phyloP scores from a whole-genome alignment of 2,113 vertebrate species.

The Ameiurus melas region DNA sequence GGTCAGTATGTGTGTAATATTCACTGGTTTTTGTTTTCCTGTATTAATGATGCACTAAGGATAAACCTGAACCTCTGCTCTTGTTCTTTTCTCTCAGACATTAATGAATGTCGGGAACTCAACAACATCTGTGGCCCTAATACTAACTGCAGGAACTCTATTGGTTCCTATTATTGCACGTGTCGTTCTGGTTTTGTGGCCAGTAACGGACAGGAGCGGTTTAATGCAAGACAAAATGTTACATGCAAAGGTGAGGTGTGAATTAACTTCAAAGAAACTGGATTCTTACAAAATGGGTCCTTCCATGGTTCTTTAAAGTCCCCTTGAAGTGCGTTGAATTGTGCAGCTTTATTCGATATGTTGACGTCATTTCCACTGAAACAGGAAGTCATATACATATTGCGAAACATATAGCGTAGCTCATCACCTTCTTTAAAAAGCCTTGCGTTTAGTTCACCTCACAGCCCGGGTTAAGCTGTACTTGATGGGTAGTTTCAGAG shows the following conservation, averaged over 20 bases:
- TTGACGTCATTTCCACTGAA: no score
- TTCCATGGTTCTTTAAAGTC: no score
- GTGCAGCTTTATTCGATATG: no score
- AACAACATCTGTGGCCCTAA: slow-evolving; percentile 48
- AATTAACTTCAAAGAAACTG: no score
- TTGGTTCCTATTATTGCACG: slow-evolving; percentile 51
- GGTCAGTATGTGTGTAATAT: slow-evolving; percentile 51
- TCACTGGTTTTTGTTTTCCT: not conserved
- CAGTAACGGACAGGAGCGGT: not conserved
- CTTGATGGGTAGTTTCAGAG: no score
- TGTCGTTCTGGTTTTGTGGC: slow-evolving; percentile 59
- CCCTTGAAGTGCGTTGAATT: no score
- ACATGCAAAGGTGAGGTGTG: slow-evolving; percentile 59
- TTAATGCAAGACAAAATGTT: not conserved
- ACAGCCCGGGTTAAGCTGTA: no score
- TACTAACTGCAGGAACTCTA: accelerated
- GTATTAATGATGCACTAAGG: not conserved
- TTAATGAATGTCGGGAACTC: slow-evolving; percentile 42
- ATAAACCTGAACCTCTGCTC: slow-evolving; percentile 11
- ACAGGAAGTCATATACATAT: no score
- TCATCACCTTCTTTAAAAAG: no score
- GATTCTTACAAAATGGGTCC: no score
- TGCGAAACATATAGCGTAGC: no score
- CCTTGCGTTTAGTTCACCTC: no score
- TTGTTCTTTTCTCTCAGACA: slow-evolving; percentile 54